A percentile compares a stretch with the other conserved stretches of the same genome.
phyloP scores from a whole-genome alignment of 2,797 vertebrate species.

The Coregonus suidteri region DNA sequence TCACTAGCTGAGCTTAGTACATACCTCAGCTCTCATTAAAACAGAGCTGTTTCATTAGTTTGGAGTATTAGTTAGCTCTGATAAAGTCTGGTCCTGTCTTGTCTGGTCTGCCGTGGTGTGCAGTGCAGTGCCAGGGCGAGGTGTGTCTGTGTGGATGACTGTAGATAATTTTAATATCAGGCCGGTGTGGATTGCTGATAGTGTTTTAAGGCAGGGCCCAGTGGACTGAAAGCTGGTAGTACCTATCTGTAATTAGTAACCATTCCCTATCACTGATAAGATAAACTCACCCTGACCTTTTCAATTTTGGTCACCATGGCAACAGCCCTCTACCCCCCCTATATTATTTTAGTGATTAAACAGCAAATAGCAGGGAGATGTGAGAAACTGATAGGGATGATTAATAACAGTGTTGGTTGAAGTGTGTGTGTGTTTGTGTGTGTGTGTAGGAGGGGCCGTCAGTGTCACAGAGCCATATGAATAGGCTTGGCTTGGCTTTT shows the following conservation, averaged over 20 bases:
- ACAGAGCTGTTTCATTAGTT: neutral
- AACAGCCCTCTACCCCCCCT: slow-evolving; percentile 57
- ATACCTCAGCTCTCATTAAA: neutral
- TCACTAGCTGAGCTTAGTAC: neutral
- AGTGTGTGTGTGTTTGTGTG: no score
- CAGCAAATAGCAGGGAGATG: slow-evolving; percentile 80
- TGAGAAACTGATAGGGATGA: slow-evolving; percentile 77
- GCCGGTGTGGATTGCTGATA: slow-evolving; percentile 82
- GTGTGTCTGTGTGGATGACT: slow-evolving; percentile 62
- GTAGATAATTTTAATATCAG: slow-evolving; percentile 81
- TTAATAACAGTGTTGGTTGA: slow-evolving; percentile 78
- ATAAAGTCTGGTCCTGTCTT: slow-evolving; percentile 3
- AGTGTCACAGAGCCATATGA: slow-evolving; percentile 69
- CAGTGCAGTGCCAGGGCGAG: slow-evolving; percentile 20
- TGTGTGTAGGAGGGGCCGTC: slow-evolving; percentile 43
- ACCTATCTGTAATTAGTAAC: slow-evolving; percentile 88
- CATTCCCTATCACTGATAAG: slow-evolving; percentile 84
- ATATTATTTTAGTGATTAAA: slow-evolving; percentile 87
- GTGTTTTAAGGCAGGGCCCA: slow-evolving; percentile 75
- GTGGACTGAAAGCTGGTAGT: slow-evolving; percentile 73
- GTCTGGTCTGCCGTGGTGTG: neutral
- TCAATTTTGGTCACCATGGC: slow-evolving; percentile 75
- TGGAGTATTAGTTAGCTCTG: slow-evolving; percentile 4
- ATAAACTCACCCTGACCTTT: slow-evolving; percentile 84
- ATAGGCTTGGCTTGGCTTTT: slow-evolving; percentile 70